Evolutionary conservation across 2,797 vertebrate species (phyloP).

Genomic region (Knipowitschia caucasica): DNA sequence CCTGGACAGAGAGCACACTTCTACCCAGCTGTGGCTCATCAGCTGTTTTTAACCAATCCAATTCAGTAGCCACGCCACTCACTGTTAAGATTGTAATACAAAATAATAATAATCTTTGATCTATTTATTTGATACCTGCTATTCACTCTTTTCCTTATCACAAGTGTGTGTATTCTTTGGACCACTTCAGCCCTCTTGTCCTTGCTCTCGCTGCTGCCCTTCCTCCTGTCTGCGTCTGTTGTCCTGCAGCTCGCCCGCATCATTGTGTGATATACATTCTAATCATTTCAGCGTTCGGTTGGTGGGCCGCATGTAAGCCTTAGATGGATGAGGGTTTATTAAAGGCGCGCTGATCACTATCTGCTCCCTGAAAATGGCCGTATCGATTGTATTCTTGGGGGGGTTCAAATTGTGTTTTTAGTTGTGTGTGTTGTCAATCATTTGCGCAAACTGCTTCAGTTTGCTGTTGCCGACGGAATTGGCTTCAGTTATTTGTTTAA

Average conservation of each 20-base stretch:
- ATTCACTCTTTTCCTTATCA: neutral
- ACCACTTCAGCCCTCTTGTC: slow-evolving; percentile 23
- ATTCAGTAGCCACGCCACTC: slow-evolving; percentile 29
- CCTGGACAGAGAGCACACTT: slow-evolving; percentile 53
- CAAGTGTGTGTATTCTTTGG: neutral
- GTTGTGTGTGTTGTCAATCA: slow-evolving; percentile 44
- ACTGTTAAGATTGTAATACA: slow-evolving; percentile 17
- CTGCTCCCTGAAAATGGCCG: slow-evolving; percentile 65
- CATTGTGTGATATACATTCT: slow-evolving; percentile 66
- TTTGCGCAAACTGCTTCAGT: slow-evolving; percentile 44
- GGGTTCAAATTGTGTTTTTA: slow-evolving; percentile 35
- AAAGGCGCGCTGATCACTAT: slow-evolving; percentile 72
- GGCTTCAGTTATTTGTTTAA: slow-evolving; percentile 16
- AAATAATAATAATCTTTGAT: slow-evolving; percentile 1
- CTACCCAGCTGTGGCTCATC: slow-evolving; percentile 61
- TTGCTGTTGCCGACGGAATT: slow-evolving; percentile 15
- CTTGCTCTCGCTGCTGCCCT: slow-evolving; percentile 31
- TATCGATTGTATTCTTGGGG: slow-evolving; percentile 68
- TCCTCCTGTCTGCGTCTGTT: slow-evolving; percentile 33
- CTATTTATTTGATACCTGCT: neutral
- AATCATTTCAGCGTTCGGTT: slow-evolving; percentile 65
- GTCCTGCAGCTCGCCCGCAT: slow-evolving; percentile 35
- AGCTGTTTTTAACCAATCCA: slow-evolving; percentile 51
- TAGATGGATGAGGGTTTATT: slow-evolving; percentile 73
- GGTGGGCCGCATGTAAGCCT: slow-evolving; percentile 47